Evolutionary conservation across 2,113 vertebrate genomes (phyloP), one percentile per base, ranked within the genome.

Genomic region (Microtus pennsylvanicus): DNA sequence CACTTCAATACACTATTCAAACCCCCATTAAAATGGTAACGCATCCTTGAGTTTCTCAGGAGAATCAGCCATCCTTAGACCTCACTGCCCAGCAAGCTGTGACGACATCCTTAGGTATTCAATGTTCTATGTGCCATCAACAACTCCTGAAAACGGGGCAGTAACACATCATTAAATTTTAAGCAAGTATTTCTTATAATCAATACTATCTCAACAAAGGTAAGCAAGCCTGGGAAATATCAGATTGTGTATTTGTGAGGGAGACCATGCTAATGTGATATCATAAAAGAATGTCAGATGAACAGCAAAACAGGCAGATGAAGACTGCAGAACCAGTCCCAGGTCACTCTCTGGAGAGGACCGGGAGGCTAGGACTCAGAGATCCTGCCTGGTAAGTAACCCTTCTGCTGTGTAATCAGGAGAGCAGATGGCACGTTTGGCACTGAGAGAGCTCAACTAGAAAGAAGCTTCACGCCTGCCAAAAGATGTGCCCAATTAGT

Each of bases 391-490:
- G 72, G 75, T n/a, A 42, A 87, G 70, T 52, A 77, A 72, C 28
- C 42, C 85, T 91, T 93, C 80, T 86, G 65, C 85, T 88, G 0
- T 85, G 45, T 77, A 61, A 95, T 88, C 88, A 92, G 76, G 61
- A 95, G 77, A 97, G 38, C 94, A 96, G 96, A 95, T 96, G 97
- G 94, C 47, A 74, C 45, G 11, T n/a, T 30, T 96, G 96, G 85
- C 81, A 17, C 50, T 47, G 47, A 92, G 93, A 74, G 33, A 92
- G n/a, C 63, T 94, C 90, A 76, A 47, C 80, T 70, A 55, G 47
- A 42, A 93, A 72, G 12, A 26, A 94, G 70, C 45, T 74, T 0
- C 24, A 58, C 1, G 28, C 16, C 70, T 92, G 95, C 89, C 90
- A 95, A 86, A 93, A n/a, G 58, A 92, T 24, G 28, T 67, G 81